These are phyloP conservation scores for Phrynosoma platyrhinos DNA, from an alignment of 2,113 vertebrate genomes.

Conservation along the genomic window DNA sequence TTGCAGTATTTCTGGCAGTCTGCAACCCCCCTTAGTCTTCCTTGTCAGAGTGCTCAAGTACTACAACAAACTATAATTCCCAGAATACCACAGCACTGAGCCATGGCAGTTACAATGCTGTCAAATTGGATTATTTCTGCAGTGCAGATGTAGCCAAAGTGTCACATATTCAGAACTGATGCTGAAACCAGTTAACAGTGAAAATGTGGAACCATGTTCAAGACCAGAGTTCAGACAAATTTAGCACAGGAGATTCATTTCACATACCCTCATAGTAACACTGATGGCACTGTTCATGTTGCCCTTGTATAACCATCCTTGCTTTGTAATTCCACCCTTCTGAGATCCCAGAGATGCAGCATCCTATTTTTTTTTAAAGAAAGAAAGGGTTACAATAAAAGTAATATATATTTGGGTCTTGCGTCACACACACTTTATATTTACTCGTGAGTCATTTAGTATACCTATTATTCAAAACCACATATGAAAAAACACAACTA, in stretches of 20 bases:
- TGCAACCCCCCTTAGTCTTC: no score
- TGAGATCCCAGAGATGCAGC: slow-evolving; percentile 96
- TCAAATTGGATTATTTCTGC: no score
- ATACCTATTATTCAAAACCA: not conserved
- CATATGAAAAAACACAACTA: not conserved
- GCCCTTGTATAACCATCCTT: slow-evolving; percentile 98
- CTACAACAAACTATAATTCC: no score
- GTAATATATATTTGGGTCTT: not conserved
- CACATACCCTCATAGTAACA: slow-evolving; percentile 96
- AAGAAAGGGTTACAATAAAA: not conserved
- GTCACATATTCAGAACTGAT: not conserved
- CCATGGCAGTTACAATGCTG: no score
- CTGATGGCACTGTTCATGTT: slow-evolving; percentile 99
- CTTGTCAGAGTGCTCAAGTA: no score
- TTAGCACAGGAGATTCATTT: not conserved
- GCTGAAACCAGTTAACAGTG: not conserved
- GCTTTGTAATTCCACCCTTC: slow-evolving; percentile 96
- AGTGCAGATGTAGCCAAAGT: no score
- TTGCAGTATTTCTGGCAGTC: no score
- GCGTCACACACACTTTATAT: not conserved
- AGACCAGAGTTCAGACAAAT: not conserved
- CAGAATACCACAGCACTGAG: no score
- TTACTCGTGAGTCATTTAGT: not conserved
- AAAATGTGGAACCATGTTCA: not conserved
- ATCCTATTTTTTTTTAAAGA: slow-evolving; percentile 74